Percentiles rank a stretch among this genome's conserved stretches.
Conservation (phyloP, 2,797 vertebrate species). For the Cuculus canorus region DNA sequence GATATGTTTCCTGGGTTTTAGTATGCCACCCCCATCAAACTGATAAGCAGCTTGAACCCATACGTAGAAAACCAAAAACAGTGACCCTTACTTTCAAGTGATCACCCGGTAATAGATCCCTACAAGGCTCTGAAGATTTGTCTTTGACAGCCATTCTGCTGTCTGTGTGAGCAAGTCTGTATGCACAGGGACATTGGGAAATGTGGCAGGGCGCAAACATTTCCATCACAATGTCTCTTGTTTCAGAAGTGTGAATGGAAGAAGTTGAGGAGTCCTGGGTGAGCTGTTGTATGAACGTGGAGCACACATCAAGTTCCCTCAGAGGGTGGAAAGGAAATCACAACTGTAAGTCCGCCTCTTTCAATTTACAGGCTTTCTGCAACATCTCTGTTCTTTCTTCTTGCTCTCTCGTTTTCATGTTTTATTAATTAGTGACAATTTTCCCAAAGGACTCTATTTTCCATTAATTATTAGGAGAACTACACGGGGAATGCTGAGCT, state of each 20-base stretch:
- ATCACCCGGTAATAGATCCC: background rate
- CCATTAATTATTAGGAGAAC: conserved; percentile 52
- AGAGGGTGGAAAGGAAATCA: conserved; percentile 7
- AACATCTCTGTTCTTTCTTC: background rate
- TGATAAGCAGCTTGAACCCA: background rate
- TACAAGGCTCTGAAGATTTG: background rate
- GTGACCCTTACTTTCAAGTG: background rate
- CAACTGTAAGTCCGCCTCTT: background rate
- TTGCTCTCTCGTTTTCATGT: conserved; percentile 12
- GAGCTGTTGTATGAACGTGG: background rate
- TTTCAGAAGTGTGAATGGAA: conserved; percentile 48
- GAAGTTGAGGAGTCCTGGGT: background rate
- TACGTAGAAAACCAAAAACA: background rate
- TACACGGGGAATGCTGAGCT: background rate
- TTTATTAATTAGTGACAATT: conserved; percentile 65
- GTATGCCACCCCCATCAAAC: background rate
- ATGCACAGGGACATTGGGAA: background rate
- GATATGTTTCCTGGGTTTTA: background rate
- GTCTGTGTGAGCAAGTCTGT: background rate
- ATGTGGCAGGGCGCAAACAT: background rate
- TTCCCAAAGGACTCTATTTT: conserved; percentile 31
- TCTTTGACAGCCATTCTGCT: background rate
- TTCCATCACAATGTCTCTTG: conserved; percentile 18
- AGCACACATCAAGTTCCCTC: background rate
- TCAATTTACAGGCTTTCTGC: conserved; percentile 42